These are phyloP conservation scores for Macrosteles quadrilineatus DNA, from an alignment of 1,140 invertebrate species.

Conservation along the genomic window DNA sequence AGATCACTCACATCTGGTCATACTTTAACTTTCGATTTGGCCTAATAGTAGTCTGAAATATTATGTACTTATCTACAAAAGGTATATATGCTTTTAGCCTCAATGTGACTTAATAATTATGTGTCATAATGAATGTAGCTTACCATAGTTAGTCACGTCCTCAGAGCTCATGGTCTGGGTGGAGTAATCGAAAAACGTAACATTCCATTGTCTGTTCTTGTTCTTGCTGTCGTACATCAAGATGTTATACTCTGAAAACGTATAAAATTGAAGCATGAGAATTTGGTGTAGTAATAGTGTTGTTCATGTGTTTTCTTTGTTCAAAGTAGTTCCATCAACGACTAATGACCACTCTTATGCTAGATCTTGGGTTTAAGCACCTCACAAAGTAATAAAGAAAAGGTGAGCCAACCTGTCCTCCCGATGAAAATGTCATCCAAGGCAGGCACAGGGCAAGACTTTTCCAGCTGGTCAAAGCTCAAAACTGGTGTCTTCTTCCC, in stretches of 20 bases:
- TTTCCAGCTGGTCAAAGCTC: constrained; percentile 64
- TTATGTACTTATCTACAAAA: no score
- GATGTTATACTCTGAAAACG: constrained; percentile 80
- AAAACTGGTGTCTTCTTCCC: constrained; percentile 81
- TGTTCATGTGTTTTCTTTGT: background rate
- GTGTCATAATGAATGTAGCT: constrained; percentile 46
- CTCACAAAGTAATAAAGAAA: background rate
- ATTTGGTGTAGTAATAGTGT: constrained; percentile 2
- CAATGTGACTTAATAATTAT: no score
- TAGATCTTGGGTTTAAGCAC: no score
- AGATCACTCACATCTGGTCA: no score
- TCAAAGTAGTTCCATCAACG: no score
- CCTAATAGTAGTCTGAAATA: no score
- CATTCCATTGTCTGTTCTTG: constrained; percentile 89
- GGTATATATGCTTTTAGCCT: no score
- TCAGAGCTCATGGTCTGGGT: constrained; percentile 73
- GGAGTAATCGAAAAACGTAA: constrained; percentile 90
- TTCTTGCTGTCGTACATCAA: constrained; percentile 88
- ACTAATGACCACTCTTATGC: no score
- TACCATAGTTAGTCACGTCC: constrained; percentile 80
- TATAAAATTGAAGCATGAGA: constrained; percentile 33
- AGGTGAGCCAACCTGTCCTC: constrained; percentile 60
- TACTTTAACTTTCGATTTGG: no score
- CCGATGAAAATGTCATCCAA: constrained; percentile 73
- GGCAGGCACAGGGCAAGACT: constrained; percentile 64